Percentiles rank a stretch among this genome's conserved stretches.
phyloP scores from a whole-genome alignment of 2,888 invertebrate species.

The Phyto melanocephala region DNA sequence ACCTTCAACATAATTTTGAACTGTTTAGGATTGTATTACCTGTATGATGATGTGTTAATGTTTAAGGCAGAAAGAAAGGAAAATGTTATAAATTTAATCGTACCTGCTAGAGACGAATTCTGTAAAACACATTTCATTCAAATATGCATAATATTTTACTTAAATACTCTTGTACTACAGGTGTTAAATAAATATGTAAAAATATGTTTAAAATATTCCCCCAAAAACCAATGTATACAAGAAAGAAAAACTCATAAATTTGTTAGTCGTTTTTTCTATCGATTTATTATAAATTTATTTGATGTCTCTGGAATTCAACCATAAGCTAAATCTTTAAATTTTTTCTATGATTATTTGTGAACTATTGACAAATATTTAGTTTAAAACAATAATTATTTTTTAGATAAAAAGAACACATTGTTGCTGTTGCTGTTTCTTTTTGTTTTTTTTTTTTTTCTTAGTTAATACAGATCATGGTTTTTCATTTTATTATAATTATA shows the following conservation, averaged over 20 bases:
- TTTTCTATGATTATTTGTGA: slow-evolving; percentile 3
- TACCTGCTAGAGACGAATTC: background rate
- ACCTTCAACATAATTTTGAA: too few relatives aligned
- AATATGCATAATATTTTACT: background rate
- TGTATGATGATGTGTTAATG: background rate
- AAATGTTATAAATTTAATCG: background rate
- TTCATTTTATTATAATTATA: background rate
- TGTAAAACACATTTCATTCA: too few relatives aligned
- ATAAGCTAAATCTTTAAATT: background rate
- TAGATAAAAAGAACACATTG: slow-evolving; percentile 18
- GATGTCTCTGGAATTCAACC: background rate
- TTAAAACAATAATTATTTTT: background rate
- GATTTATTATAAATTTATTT: background rate
- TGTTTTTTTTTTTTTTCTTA: background rate
- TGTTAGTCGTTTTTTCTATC: slow-evolving; percentile 11
- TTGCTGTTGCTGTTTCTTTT: background rate
- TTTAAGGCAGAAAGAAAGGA: background rate
- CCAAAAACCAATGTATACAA: background rate
- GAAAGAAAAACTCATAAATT: background rate
- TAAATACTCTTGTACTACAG: background rate
- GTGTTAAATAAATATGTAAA: background rate
- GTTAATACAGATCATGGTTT: slow-evolving; percentile 3
- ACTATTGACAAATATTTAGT: too few relatives aligned
- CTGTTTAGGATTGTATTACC: background rate
- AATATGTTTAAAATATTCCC: background rate